Evolutionary conservation across 2,797 vertebrate genomes (phyloP).

Genomic region (Gymnopithys bicolor): DNA sequence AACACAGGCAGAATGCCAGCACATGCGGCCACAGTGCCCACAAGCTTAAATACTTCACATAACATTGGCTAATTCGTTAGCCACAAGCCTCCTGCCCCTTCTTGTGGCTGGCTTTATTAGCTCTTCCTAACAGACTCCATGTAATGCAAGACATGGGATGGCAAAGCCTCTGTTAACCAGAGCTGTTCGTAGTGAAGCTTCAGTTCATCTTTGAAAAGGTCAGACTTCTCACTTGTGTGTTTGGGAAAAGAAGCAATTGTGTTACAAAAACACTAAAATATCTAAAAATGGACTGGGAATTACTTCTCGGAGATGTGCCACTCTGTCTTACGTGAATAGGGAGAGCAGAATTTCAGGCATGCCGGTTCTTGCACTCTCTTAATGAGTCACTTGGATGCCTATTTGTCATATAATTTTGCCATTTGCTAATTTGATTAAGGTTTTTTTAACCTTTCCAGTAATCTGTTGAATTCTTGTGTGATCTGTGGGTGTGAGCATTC

Average conservation of each 20-base stretch:
- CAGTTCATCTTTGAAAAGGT: slow-evolving; percentile 36
- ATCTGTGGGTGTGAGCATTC: slow-evolving; percentile 20
- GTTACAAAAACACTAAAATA: slow-evolving; percentile 15
- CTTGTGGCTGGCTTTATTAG: neutral
- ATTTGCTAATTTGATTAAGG: slow-evolving; percentile 34
- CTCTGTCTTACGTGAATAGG: neutral
- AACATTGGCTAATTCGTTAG: neutral
- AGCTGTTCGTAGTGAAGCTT: neutral
- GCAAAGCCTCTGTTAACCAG: slow-evolving; percentile 9
- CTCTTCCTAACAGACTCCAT: neutral
- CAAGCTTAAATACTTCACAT: neutral
- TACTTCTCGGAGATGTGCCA: neutral
- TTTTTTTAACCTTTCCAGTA: slow-evolving; percentile 35
- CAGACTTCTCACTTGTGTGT: slow-evolving; percentile 4
- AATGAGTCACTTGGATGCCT: slow-evolving; percentile 5
- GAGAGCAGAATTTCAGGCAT: neutral
- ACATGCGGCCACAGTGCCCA: neutral
- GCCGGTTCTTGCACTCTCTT: slow-evolving; percentile 1
- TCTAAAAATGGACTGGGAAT: neutral
- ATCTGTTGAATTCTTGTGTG: neutral
- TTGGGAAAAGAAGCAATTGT: neutral
- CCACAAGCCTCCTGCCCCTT: neutral
- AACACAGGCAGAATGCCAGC: neutral
- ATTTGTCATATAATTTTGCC: slow-evolving; percentile 25
- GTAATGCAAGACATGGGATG: neutral